Base-by-base conservation (phyloP, 1,140 invertebrate genomes). In the Pomacea maculata region DNA sequence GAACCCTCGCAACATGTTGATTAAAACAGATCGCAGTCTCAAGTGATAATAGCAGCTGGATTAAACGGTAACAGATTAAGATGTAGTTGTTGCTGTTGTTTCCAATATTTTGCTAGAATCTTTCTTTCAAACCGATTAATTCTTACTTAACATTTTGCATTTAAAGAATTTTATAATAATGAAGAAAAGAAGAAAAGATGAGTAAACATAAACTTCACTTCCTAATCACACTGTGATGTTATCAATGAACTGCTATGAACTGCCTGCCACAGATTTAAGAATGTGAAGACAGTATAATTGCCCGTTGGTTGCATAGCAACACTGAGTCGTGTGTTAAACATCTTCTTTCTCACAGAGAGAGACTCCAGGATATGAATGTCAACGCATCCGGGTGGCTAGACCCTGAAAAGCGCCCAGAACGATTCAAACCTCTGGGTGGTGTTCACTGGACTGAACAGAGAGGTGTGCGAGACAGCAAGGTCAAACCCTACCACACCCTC, bases 301-400 rank as follows among this genome's bases (percentile, higher is more conserved):
- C 2, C 3, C 34, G 34, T 1, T 25, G 55, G 8, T 34, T 55
- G 57, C 76, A n/a, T 17, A 14, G 11, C 11, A n/a, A 75, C n/a
- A 17, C 17, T 75, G 34, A 19, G 63, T 65, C 57, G 29, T 54
- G 19, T 79, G 52, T 70, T 79, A 45, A 17, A 17, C 57, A 9
- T 61, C 1, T 61, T 8, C 67, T 82, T 52, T 12, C 4, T 17
- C 12, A 25, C 79, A 84, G 83, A 55, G 83, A 84, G 65, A 63
- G 80, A 3, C 74, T 82, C 21, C 84, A 85, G 54, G 84, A 76
- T 25, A 85, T 85, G 84, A 75, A n/a, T 14, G 84, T 85, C 21
- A 80, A 85, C 65, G 84, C 84, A 12, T 85, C 84, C 3, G 84
- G 84, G 1, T 85, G 81, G 80, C 80, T 85, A 29, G 84, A 85